These are phyloP conservation scores for Archivesica marissinica DNA, from an alignment of 1,140 invertebrate species.

Conservation along the genomic window DNA sequence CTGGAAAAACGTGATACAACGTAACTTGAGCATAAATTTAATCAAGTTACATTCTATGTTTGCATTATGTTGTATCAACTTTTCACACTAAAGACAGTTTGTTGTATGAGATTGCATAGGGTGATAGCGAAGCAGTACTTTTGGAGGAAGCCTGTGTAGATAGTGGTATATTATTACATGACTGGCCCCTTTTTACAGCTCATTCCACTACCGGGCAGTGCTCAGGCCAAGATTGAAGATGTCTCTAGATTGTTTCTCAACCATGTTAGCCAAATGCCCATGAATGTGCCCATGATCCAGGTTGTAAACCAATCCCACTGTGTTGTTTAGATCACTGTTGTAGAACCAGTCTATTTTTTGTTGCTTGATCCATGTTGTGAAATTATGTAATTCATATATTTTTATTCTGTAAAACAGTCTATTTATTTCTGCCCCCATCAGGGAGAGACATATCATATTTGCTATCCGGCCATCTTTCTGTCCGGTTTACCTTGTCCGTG, in stretches of 20 bases:
- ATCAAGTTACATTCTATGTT: background rate
- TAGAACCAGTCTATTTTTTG: background rate
- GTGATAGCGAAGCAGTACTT: too few relatives aligned
- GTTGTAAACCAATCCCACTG: slow-evolving; percentile 71
- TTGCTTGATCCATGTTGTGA: background rate
- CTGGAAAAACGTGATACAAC: background rate
- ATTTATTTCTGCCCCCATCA: too few relatives aligned
- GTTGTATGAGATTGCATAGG: too few relatives aligned
- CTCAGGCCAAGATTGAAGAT: slow-evolving; percentile 84
- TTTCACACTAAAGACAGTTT: too few relatives aligned
- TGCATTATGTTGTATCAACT: background rate
- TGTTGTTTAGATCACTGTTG: slow-evolving; percentile 2
- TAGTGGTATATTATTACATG: background rate
- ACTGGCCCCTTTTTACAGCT: slow-evolving; percentile 76
- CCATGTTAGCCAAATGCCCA: slow-evolving; percentile 83
- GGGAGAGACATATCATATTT: too few relatives aligned
- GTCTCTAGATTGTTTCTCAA: slow-evolving; percentile 82
- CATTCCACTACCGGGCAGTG: slow-evolving; percentile 81
- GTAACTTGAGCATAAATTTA: background rate
- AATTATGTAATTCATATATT: background rate
- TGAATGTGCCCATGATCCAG: slow-evolving; percentile 83
- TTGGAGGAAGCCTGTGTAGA: slow-evolving; percentile 16
- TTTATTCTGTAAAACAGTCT: background rate
- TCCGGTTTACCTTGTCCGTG: too few relatives aligned
- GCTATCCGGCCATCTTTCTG: too few relatives aligned